Evolutionary conservation across 1,140 invertebrate species (phyloP).

Genomic region (Cotesia chilonis): DNA sequence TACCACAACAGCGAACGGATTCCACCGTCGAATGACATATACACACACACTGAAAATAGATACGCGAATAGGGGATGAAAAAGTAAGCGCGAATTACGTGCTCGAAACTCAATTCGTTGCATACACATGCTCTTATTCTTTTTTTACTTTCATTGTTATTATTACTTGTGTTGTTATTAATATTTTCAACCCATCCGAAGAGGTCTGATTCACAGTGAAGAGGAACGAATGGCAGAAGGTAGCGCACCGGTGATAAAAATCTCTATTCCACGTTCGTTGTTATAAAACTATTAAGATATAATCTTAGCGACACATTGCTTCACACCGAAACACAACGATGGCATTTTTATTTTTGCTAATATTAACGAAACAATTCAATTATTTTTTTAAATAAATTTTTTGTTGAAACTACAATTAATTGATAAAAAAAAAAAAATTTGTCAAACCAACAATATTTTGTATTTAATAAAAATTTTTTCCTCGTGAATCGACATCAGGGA

Average conservation of each 20-base stretch:
- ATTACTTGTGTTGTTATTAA: conserved; percentile 3
- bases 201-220: conserved; percentile 15
- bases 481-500: too few species aligned
- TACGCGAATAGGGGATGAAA: conserved; percentile 12
- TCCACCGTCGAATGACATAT: conserved; percentile 17
- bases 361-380: not conserved
- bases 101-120: conserved; percentile 31
- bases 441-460: not conserved
- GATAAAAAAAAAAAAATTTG: too few species aligned
- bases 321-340: conserved; percentile 18
- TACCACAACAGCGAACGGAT: conserved; percentile 46
- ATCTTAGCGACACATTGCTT: conserved; percentile 36
- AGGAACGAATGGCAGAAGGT: not conserved
- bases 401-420: too few species aligned
- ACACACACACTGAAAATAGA: conserved; percentile 7
- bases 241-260: conserved; percentile 28
- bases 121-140: conserved; percentile 21
- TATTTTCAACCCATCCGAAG: not conserved
- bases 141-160: conserved; percentile 6
- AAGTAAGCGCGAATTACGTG: conserved; percentile 35
- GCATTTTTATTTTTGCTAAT: not conserved
- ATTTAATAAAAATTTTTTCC: too few species aligned
- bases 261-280: conserved; percentile 39
- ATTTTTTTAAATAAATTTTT: conserved; percentile 13
- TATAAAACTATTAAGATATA: conserved; percentile 51